Evolutionary conservation across 2,113 vertebrate species (phyloP).

Genomic region (Choloepus hoffmanni): DNA sequence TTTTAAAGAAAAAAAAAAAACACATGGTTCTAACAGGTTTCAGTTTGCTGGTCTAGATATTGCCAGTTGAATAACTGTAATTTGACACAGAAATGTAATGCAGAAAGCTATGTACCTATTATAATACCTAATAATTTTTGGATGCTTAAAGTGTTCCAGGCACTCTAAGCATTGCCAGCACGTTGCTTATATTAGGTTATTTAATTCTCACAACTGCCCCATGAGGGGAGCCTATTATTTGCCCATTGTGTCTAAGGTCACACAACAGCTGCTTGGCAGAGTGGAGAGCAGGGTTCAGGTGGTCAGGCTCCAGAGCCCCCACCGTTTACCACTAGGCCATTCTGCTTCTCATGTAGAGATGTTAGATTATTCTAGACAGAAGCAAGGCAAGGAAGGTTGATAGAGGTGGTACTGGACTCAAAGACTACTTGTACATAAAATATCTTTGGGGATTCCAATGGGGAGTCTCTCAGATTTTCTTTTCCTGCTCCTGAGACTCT

Average conservation of each 20-base stretch:
- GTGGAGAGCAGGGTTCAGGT: background rate
- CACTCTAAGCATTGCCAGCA: background rate
- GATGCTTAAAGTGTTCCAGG: background rate
- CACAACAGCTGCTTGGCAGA: background rate
- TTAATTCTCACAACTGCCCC: background rate
- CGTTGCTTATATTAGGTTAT: background rate
- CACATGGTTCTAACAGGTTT: background rate
- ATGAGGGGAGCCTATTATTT: background rate
- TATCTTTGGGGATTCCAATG: background rate
- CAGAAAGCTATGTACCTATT: background rate
- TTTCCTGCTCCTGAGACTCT: background rate
- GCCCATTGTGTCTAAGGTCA: rapidly evolving
- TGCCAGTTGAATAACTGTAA: background rate
- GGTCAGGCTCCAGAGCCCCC: background rate
- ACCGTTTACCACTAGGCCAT: background rate
- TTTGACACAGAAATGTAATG: background rate
- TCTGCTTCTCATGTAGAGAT: background rate
- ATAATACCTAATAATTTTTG: background rate
- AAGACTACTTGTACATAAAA: background rate
- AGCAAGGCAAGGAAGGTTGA: background rate
- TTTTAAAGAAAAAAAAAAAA: no score
- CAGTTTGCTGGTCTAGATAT: background rate
- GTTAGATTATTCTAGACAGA: background rate
- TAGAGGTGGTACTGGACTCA: background rate
- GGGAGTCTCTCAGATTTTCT: background rate